These are phyloP conservation scores for Zhuqinia jingwanae DNA, from an alignment of 2,888 invertebrate genomes.

Conservation along the genomic window DNA sequence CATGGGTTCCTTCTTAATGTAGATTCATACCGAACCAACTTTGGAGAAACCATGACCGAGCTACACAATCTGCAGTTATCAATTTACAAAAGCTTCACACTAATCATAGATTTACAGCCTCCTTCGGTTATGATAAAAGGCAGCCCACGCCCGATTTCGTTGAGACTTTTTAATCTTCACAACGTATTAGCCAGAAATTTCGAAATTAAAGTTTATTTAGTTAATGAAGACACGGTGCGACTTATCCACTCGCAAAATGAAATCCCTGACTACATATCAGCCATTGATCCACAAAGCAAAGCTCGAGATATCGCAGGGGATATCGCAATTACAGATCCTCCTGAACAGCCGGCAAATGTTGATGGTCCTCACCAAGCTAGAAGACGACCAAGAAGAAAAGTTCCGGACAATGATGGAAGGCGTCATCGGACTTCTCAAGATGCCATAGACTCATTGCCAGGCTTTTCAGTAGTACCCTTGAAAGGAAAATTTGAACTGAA, in stretches of 20 bases:
- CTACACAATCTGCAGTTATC: not conserved
- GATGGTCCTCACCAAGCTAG: too few relatives aligned
- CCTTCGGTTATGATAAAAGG: conserved; percentile 6
- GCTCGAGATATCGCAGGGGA: not conserved
- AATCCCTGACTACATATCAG: not conserved
- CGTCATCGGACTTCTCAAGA: not conserved
- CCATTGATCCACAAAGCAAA: too few relatives aligned
- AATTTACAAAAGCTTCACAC: not conserved
- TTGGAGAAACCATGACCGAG: not conserved
- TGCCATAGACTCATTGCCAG: not conserved
- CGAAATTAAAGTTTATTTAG: not conserved
- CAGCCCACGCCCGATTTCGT: not conserved
- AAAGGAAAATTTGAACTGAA: not conserved
- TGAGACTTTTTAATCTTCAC: conserved; percentile 27
- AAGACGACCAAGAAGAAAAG: too few relatives aligned
- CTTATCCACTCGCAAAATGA: not conserved
- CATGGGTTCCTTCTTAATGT: not conserved
- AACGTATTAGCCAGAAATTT: not conserved
- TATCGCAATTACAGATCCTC: not conserved
- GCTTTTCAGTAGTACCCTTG: not conserved
- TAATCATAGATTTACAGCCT: conserved; percentile 4
- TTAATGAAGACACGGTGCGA: conserved; percentile 19
- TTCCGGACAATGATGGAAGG: too few relatives aligned
- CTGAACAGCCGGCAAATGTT: too few relatives aligned
- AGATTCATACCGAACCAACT: not conserved